Conservation (phyloP, 2,888 invertebrate species). For the Diogma glabrata region DNA sequence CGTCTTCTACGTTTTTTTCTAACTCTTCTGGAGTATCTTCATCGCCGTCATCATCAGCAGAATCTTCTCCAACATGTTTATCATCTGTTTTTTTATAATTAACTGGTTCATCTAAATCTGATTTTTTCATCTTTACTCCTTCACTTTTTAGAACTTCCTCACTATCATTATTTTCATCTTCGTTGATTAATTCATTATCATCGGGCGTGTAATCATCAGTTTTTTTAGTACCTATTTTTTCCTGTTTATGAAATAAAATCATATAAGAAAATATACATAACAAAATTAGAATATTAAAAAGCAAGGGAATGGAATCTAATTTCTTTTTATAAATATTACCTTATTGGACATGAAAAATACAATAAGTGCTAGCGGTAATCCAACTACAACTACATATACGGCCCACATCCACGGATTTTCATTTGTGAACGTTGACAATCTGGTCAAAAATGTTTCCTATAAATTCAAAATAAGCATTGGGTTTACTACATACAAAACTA, state of each 20-base stretch:
- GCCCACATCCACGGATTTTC: slow-evolving; percentile 88
- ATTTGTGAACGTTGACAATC: slow-evolving; percentile 62
- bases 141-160: slow-evolving; percentile 19
- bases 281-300: not conserved
- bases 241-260: slow-evolving; percentile 24
- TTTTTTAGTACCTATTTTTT: slow-evolving; percentile 49
- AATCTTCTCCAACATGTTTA: slow-evolving; percentile 6
- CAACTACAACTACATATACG: slow-evolving; percentile 64
- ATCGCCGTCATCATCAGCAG: slow-evolving; percentile 18
- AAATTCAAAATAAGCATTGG: slow-evolving; percentile 26
- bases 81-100: not conserved
- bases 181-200: slow-evolving; percentile 25
- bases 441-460: slow-evolving; percentile 70
- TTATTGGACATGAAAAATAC: slow-evolving; percentile 60
- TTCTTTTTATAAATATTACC: slow-evolving; percentile 34
- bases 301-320: not conserved
- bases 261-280: slow-evolving; percentile 2
- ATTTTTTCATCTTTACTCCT: slow-evolving; percentile 34
- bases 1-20: slow-evolving; percentile 18
- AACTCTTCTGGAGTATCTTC: slow-evolving; percentile 8
- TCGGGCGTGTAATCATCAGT: slow-evolving; percentile 58
- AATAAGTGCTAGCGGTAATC: slow-evolving; percentile 65
- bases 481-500: too few relatives aligned
- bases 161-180: slow-evolving; percentile 17
- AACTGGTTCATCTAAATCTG: slow-evolving; percentile 32